Base-by-base conservation (phyloP, 2,888 invertebrate genomes). In the Subacronicta megacephala region DNA sequence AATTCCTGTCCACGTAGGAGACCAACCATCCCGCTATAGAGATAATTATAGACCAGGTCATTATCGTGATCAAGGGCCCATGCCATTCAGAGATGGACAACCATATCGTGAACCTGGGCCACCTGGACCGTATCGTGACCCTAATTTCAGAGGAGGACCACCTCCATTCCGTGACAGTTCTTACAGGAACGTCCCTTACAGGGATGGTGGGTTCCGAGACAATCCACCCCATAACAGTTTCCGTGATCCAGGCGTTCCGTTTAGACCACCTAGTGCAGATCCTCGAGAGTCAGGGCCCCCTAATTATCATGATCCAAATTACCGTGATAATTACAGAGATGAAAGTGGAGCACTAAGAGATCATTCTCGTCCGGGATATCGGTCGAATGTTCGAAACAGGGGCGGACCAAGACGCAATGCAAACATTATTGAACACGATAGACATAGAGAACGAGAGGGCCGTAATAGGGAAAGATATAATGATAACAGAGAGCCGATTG, bases 1-100 rank as follows among this genome's bases (percentile, higher is more conserved):
- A 67, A 91, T 93, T 59, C 90, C 92, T n/a, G 88, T 92, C 37
- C 93, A 93, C 59, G 86, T 91, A 15, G 89, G 87, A 9, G 92
- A 93, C 20, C 75, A 72, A 52, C 84, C 83, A 44, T 75, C 84
- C 9, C 89, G 92, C n/a, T 93, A 82, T 72, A 84, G 93, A 53
- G 93, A 93, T 57, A 90, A 88, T 74, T 93, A 83, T 70, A 87
- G 93, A 74, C 85, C 88, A 17, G 87, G 85, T 12, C 88, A 86
- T 62, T 93, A 84, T 75, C 87, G 93, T 35, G 94, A 90, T 67
- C 90, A 82, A 82, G 92, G 83, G 40, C 85, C 92, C 5, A 83
- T 88, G n/a, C 87, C 90, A 9, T 88, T 85, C 58, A 82, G 90
- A 62, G 90, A 90, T 41, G 84, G 85, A 2, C 86, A 85, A 66